Evolutionary conservation across 2,797 vertebrate species (phyloP), one percentile per base, ranked within the genome.

Genomic region (Danio aesculapii): DNA sequence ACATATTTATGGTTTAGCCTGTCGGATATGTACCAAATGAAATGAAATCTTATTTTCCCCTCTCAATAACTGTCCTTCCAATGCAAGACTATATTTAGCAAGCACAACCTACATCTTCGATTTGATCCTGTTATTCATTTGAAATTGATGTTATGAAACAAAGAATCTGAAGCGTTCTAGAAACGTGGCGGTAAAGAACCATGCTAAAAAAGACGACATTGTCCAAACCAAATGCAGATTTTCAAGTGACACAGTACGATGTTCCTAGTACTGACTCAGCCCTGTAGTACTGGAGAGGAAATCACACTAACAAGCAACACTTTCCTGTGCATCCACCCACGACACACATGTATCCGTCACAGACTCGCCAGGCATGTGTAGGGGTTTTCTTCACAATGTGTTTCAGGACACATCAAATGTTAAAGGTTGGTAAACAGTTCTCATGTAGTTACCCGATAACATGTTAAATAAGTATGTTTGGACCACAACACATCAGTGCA

Each of bases 71-170:
- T 67, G 62, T 75, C 19, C 79, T 73, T 70, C 80, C 85, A 76
- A 82, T 81, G 11, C 62, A 21, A 30, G 67, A 61, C 82, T 88
- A 86, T 86, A 79, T 88, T 83, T 84, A 85, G 84, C 58, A 21
- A 78, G 57, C 71, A 86, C 84, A 86, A 81, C 84, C 87, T 84
- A 86, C 84, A 85, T 88, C 71, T 86, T 85, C 84, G 80, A 85
- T 83, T 81, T 80, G 81, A 88, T 83, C 84, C 84, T 81, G 78
- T 84, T 85, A 85, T 88, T 86, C 82, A 75, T 79, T 64, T 83
- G 58, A 84, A 83, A 67, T 74, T 58, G 50, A 80, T 81, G 73
- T 74, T 81, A 84, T 63, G 62, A 50, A 79, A 83, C 74, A 81
- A 77, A 83, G 50, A 41, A 72, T 43, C 52, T 59, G 72, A 78